Evolutionary conservation across 2,888 invertebrate species (phyloP).

Genomic region (Muscina levida): DNA sequence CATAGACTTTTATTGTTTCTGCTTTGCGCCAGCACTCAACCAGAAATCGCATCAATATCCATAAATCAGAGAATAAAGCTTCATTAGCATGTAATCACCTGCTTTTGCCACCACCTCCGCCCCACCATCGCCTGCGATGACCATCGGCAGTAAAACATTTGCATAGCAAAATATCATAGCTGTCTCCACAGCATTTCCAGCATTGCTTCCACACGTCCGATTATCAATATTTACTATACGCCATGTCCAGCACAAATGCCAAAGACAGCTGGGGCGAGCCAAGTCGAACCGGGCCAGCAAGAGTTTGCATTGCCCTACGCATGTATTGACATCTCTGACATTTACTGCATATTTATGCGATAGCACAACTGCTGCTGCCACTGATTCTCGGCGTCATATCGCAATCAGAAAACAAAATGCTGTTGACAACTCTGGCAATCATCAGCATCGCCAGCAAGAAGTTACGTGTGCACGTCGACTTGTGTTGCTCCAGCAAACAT

Average conservation of each 20-base stretch:
- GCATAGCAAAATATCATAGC: slow-evolving; percentile 24
- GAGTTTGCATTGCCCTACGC: slow-evolving; percentile 22
- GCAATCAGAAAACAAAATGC: slow-evolving; percentile 15
- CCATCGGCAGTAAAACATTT: slow-evolving; percentile 25
- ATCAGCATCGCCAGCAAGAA: slow-evolving; percentile 40
- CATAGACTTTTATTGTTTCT: slow-evolving; percentile 21
- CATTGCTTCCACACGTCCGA: slow-evolving; percentile 37
- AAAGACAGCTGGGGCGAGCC: too few relatives aligned
- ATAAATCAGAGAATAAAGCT: slow-evolving; percentile 65
- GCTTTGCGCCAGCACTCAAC: slow-evolving; percentile 37
- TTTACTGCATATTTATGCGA: slow-evolving; percentile 48
- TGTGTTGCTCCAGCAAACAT: slow-evolving; percentile 2
- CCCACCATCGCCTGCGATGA: neutral
- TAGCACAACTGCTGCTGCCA: slow-evolving; percentile 38
- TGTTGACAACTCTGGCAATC: slow-evolving; percentile 47
- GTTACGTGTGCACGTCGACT: slow-evolving; percentile 1
- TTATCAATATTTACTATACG: slow-evolving; percentile 46
- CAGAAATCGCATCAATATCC: slow-evolving; percentile 61
- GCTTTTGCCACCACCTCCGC: slow-evolving; percentile 27
- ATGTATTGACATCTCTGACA: slow-evolving; percentile 39
- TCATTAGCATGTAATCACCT: slow-evolving; percentile 62
- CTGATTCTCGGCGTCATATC: slow-evolving; percentile 31
- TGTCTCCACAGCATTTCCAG: neutral
- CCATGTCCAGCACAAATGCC: slow-evolving; percentile 1
- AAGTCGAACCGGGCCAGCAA: neutral